Evolutionary conservation across 2,888 invertebrate species (phyloP).

Genomic region (Julus scanicus): DNA sequence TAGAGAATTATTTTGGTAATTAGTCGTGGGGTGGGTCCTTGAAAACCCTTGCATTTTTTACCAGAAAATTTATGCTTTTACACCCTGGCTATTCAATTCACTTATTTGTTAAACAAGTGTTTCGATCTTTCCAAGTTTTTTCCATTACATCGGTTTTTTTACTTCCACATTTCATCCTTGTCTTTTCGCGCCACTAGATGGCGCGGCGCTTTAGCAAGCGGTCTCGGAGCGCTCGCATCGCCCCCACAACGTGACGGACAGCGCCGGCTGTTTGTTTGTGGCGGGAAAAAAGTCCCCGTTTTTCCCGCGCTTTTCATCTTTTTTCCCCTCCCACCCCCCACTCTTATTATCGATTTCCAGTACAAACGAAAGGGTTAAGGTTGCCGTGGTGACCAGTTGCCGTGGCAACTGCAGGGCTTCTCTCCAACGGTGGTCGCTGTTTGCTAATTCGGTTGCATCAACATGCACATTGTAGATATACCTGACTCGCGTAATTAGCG

Average conservation of each 20-base stretch:
- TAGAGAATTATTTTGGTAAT: no score
- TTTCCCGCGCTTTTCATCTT: conserved; percentile 30
- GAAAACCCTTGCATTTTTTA: no score
- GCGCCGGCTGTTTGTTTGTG: not conserved
- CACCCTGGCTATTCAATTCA: no score
- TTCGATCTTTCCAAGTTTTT: not conserved
- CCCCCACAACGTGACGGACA: not conserved
- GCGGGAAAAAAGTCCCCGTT: not conserved
- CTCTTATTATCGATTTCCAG: conserved; percentile 51
- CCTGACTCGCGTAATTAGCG: conserved; percentile 49
- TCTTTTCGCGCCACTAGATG: not conserved
- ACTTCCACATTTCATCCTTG: not conserved
- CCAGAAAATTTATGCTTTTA: no score
- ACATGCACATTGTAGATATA: not conserved
- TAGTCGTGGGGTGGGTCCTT: no score
- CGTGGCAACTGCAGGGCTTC: conserved; percentile 34
- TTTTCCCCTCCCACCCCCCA: not conserved
- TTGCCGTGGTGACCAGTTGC: conserved; percentile 52
- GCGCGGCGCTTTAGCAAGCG: conserved; percentile 1
- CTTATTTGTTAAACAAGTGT: not conserved
- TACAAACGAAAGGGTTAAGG: conserved; percentile 54
- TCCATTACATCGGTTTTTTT: not conserved
- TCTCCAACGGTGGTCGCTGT: conserved; percentile 46
- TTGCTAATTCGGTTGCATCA: conserved; percentile 50
- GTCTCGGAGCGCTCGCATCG: not conserved